These are phyloP conservation scores for Endotricha flammealis DNA, from an alignment of 2,888 invertebrate species.

Conservation along the genomic window DNA sequence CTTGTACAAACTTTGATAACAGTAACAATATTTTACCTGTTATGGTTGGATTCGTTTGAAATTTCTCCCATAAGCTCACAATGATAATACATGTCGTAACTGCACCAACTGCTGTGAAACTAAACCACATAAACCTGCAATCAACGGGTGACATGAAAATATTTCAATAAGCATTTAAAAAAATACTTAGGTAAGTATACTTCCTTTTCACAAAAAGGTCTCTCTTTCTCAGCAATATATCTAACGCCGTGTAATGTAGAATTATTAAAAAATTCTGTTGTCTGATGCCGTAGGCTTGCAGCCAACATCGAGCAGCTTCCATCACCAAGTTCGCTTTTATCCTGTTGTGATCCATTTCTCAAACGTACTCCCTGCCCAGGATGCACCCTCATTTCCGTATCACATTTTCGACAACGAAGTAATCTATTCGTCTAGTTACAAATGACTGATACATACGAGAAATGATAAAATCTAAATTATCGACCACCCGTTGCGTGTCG, in stretches of 20 bases:
- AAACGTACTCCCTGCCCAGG: slow-evolving; percentile 33
- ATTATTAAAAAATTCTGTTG: slow-evolving; percentile 85
- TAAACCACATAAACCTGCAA: slow-evolving; percentile 87
- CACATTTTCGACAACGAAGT: slow-evolving; percentile 26
- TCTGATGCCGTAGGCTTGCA: slow-evolving; percentile 83
- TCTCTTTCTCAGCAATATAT: slow-evolving; percentile 85
- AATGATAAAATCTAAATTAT: slow-evolving; percentile 51
- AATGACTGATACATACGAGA: not conserved
- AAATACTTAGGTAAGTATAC: too few relatives aligned
- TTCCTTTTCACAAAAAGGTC: slow-evolving; percentile 88
- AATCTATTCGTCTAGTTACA: too few relatives aligned
- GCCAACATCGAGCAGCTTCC: slow-evolving; percentile 65
- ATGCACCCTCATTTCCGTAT: slow-evolving; percentile 49
- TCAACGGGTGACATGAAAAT: slow-evolving; percentile 2
- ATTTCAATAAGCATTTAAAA: not conserved
- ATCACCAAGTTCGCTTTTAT: slow-evolving; percentile 29
- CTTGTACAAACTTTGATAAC: too few relatives aligned
- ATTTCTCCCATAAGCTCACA: slow-evolving; percentile 88
- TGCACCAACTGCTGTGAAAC: slow-evolving; percentile 83
- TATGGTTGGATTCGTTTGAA: slow-evolving; percentile 90
- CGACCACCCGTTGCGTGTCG: slow-evolving; percentile 45
- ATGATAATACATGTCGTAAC: slow-evolving; percentile 86
- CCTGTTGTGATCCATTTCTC: slow-evolving; percentile 27
- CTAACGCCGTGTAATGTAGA: slow-evolving; percentile 88
- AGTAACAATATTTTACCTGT: slow-evolving; percentile 69